Percentiles rank a stretch among this genome's conserved stretches.
phyloP scores from a whole-genome alignment of 1,140 invertebrate genomes.

The Apis dorsata region DNA sequence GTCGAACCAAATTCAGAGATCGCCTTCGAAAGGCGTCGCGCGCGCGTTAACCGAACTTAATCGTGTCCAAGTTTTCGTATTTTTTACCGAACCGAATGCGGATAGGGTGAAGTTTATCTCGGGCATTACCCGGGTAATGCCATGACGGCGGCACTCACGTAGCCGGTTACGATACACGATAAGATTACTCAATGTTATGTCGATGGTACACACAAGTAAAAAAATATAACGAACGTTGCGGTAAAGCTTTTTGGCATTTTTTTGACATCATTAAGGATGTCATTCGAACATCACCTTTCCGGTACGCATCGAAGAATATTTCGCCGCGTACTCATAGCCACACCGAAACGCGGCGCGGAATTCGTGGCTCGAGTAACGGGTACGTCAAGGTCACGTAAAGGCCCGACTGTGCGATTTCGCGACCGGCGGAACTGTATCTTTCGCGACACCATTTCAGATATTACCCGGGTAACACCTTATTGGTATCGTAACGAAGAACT shows the following conservation, averaged over 20 bases:
- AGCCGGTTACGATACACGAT: constrained; percentile 23
- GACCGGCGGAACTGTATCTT: constrained; percentile 24
- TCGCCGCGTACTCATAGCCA: constrained; percentile 43
- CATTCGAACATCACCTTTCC: constrained; percentile 34
- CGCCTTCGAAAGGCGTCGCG: constrained; percentile 39
- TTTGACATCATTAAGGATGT: constrained; percentile 1
- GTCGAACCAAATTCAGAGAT: constrained; percentile 51
- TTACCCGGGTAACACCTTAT: constrained; percentile 53
- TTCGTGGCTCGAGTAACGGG: constrained; percentile 31
- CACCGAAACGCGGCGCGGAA: constrained; percentile 51
- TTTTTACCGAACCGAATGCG: constrained; percentile 18
- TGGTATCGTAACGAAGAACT: constrained; percentile 34
- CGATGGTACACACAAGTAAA: constrained; percentile 17
- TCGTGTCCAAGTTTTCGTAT: constrained; percentile 26
- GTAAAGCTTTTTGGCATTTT: not conserved
- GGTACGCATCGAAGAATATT: constrained; percentile 35
- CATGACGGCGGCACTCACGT: constrained; percentile 30
- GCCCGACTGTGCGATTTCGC: constrained; percentile 18
- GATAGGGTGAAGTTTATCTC: constrained; percentile 26
- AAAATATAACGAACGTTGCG: constrained; percentile 15
- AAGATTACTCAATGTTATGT: constrained; percentile 8
- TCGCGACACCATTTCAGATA: constrained; percentile 42
- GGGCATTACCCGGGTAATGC: constrained; percentile 45
- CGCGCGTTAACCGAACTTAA: constrained; percentile 1
- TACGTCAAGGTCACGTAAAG: constrained; percentile 30